Evolutionary conservation across 2,888 invertebrate species (phyloP), one percentile per base, ranked within the genome.

Genomic region (Cephus spinipes): DNA sequence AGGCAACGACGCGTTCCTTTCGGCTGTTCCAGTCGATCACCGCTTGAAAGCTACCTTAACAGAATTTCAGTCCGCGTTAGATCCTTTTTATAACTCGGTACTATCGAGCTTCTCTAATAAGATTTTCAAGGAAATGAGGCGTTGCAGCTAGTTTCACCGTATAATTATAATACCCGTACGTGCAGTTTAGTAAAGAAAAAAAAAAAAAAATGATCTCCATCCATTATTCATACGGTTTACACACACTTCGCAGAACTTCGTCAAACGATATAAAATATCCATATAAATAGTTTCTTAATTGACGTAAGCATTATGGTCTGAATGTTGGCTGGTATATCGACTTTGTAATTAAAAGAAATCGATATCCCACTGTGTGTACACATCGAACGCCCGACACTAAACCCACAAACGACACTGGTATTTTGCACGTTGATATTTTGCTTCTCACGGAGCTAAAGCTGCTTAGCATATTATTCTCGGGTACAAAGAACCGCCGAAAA

Each of bases 401-500:
- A 23, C 6, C 15, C 55, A 55, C 23, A 9, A 23, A 55, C 23
- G 55, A 23, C 23, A 55, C 23, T 23, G 55, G 55, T 23, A 55
- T 55, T 23, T 23, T 23, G 23, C 23, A 55, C 15, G 23, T 15
- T 55, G 23, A 55, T 55, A 23, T 55, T 23, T 55, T 55, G 55
- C 55, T 55, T 55, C 55, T 55, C 73, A 36, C 68, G 77, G 82
- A 82, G 77, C 76, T 76, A 81, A 74, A 79, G 76, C 77, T 77
- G 83, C 80, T 83, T 83, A 83, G 79, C 83, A 81, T 81, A 80
- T 73, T 75, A 55, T 55, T 75, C 77, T 69, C 68, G 69, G 76
- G 12, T 76, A 80, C 80, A 81, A 83, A 83, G 79, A 76, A 75
- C 74, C 74, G 75, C 74, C 71, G 71, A 33, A 33, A 31, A 32